These are phyloP conservation scores for Pegoplata infirma DNA, from an alignment of 2,888 invertebrate genomes.

Conservation along the genomic window DNA sequence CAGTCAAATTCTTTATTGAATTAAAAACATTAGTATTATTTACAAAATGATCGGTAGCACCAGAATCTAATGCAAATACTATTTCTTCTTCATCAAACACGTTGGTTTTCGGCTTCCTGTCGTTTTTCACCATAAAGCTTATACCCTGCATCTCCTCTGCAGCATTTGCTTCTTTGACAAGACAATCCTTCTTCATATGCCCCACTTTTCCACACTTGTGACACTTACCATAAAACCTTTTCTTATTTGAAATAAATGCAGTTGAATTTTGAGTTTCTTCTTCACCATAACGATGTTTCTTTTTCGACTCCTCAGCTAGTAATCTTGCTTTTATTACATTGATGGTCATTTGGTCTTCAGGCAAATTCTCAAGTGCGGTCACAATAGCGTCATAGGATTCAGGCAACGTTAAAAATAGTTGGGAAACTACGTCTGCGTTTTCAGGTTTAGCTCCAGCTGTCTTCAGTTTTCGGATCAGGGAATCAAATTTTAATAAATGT, in stretches of 20 bases:
- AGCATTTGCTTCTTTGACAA: neutral
- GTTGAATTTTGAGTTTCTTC: neutral
- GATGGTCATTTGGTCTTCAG: neutral
- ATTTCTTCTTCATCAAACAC: neutral
- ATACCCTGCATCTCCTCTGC: neutral
- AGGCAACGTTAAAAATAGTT: constrained; percentile 14
- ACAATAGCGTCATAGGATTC: constrained; percentile 3
- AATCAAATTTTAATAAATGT: too few relatives aligned
- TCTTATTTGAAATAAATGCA: constrained; percentile 7
- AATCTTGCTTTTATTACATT: neutral
- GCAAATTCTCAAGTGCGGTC: neutral
- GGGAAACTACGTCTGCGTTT: neutral
- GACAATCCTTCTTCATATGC: constrained; percentile 24
- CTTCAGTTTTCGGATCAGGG: too few relatives aligned
- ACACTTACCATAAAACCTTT: constrained; percentile 23
- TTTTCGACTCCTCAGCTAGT: neutral
- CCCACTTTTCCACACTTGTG: constrained; percentile 10
- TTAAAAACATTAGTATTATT: constrained; percentile 3
- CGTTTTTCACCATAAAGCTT: neutral
- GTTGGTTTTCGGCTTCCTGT: neutral
- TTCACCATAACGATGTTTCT: neutral
- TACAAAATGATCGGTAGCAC: constrained; percentile 24
- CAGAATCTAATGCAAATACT: too few relatives aligned
- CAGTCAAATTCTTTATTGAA: neutral
- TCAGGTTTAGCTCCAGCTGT: neutral